A percentile compares a stretch with the other conserved stretches of the same genome.
Evolutionary conservation across 2,797 vertebrate species (phyloP).

Genomic region (Takifugu ocellatus): DNA sequence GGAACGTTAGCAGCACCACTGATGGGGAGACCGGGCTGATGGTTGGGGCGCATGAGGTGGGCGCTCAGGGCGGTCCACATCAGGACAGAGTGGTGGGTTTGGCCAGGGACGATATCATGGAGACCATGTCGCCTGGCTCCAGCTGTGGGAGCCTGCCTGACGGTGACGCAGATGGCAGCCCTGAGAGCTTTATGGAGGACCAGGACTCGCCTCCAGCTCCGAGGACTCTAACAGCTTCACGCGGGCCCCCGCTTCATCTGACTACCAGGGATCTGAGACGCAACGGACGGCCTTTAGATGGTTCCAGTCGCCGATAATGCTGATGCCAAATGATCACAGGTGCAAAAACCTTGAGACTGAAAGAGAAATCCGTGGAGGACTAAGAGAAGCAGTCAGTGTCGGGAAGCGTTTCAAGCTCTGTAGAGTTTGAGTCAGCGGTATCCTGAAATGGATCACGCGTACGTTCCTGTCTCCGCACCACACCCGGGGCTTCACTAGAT

Average conservation of each 20-base stretch:
- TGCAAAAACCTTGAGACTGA: conserved; percentile 26
- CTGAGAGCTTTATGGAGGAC: conserved; percentile 91
- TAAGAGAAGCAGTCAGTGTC: conserved; percentile 39
- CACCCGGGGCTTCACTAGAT: conserved; percentile 25
- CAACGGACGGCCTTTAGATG: conserved; percentile 67
- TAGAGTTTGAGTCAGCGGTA: conserved; percentile 19
- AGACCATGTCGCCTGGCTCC: conserved; percentile 89
- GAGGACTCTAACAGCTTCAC: conserved; percentile 76
- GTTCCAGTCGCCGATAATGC: conserved; percentile 69
- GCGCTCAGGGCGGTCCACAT: conserved; percentile 67
- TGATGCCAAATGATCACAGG: conserved; percentile 21
- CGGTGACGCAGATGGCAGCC: conserved; percentile 86
- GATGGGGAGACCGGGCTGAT: conserved; percentile 75
- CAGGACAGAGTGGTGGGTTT: conserved; percentile 65
- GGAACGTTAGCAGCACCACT: conserved; percentile 58
- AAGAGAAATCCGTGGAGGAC: conserved; percentile 22
- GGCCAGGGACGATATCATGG: conserved; percentile 88
- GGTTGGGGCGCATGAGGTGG: conserved; percentile 85
- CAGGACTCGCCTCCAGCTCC: conserved; percentile 76
- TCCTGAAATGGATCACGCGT: conserved; percentile 25
- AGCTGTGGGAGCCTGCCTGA: conserved; percentile 92
- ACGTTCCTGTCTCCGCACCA: conserved; percentile 17
- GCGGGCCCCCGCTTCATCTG: conserved; percentile 78
- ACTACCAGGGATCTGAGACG: conserved; percentile 74
- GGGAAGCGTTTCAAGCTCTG: conserved; percentile 23